Percentiles rank a stretch among this genome's conserved stretches.
Evolutionary conservation across 1,140 invertebrate species (phyloP).

Genomic region (Bombus impatiens): DNA sequence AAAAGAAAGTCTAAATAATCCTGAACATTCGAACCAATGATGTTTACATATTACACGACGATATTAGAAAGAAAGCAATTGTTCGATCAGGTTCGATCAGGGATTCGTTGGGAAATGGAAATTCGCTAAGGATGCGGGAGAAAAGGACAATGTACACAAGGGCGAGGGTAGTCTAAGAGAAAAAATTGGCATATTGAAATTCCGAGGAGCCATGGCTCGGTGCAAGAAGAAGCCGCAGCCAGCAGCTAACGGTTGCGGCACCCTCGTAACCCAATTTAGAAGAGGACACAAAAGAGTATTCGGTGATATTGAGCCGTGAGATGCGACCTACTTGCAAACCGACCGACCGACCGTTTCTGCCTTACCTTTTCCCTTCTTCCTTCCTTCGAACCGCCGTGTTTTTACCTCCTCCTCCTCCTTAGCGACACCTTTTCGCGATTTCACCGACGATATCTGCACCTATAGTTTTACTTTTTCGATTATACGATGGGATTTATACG

Average conservation of each 20-base stretch:
- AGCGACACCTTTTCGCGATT: conserved; percentile 4
- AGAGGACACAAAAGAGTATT: conserved; percentile 77
- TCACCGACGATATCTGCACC: neutral
- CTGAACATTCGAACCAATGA: too few relatives aligned
- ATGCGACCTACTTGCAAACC: conserved; percentile 78
- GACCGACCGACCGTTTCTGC: conserved; percentile 66
- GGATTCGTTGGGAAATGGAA: neutral
- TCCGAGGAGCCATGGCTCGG: conserved; percentile 15
- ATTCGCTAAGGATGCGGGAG: too few relatives aligned
- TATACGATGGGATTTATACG: too few relatives aligned
- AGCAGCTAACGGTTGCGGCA: conserved; percentile 49
- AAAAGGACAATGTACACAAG: neutral
- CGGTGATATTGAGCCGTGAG: conserved; percentile 78
- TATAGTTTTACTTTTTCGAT: too few relatives aligned
- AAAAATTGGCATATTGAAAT: conserved; percentile 56
- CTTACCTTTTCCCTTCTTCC: conserved; percentile 66
- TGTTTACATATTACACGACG: too few relatives aligned
- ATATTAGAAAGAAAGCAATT: too few relatives aligned
- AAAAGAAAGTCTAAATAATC: too few relatives aligned
- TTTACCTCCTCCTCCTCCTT: neutral
- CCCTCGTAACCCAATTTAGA: conserved; percentile 78
- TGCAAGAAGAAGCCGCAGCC: conserved; percentile 49
- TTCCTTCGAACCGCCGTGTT: conserved; percentile 1
- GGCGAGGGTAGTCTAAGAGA: neutral
- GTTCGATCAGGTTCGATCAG: neutral